A percentile compares a stretch with the other conserved stretches of the same genome.
These are phyloP conservation scores for Plebejus argus DNA, from an alignment of 2,888 invertebrate species.

Conservation along the genomic window DNA sequence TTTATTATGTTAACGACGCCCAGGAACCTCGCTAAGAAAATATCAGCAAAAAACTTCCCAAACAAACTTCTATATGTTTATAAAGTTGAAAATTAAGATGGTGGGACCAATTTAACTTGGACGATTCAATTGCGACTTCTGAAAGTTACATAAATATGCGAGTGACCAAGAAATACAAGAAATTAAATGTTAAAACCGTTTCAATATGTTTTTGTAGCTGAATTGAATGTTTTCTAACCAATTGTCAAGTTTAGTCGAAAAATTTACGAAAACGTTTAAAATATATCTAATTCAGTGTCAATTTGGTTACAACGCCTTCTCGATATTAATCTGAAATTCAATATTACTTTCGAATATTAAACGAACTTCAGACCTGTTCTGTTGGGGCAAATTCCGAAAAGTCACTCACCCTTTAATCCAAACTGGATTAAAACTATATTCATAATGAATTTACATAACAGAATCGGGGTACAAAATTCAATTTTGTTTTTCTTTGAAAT, in stretches of 20 bases:
- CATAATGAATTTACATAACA: not conserved
- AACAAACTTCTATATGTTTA: not conserved
- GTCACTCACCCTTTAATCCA: too few species aligned
- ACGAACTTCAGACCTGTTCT: too few species aligned
- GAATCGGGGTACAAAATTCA: constrained; percentile 13
- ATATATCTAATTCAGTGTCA: too few species aligned
- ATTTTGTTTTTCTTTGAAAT: constrained; percentile 35
- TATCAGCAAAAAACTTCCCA: not conserved
- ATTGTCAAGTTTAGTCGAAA: too few species aligned
- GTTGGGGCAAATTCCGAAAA: too few species aligned
- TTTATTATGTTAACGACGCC: constrained; percentile 12
- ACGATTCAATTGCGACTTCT: not conserved
- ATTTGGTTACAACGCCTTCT: too few species aligned
- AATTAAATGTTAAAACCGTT: not conserved
- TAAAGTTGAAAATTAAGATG: constrained; percentile 11
- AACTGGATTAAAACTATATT: too few species aligned
- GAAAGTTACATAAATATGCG: not conserved
- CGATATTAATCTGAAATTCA: too few species aligned
- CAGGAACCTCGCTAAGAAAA: not conserved
- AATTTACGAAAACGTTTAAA: too few species aligned
- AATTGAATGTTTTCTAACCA: not conserved
- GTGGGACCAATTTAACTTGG: constrained; percentile 4
- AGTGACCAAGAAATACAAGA: not conserved
- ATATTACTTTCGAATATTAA: too few species aligned
- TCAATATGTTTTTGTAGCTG: not conserved